Base-by-base conservation (phyloP, 2,797 vertebrate species). In the Myoxocephalus aenaeus region DNA sequence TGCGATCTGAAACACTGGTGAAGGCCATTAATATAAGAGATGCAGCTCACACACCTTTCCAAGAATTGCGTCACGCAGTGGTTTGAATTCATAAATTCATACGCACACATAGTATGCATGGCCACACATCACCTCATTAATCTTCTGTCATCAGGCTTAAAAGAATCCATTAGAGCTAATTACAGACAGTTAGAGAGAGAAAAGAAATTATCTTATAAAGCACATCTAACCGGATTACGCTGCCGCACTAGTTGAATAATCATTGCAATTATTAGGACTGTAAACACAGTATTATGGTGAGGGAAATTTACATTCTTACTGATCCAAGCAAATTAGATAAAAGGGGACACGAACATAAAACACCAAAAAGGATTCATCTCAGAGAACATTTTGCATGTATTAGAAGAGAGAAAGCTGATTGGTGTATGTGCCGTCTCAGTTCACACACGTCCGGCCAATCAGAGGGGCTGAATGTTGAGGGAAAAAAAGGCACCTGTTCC, bases 151-250 rank as follows among this genome's bases (percentile, higher is more conserved):
- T 81, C 65, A 72, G 62, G 76, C 87, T 84, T 84, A 83, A 81
- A 82, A 87, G 32, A 90, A 78, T 86, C 72, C 68, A 89, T 91
- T 89, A 89, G 58, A 63, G 70, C 68, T 86, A 87, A 88, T 89
- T 85, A 86, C 57, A 65, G 76, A 83, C 83, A 89, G 86, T 92
- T 83, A 88, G 72, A 82, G 40, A 70, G 66, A 74, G 75, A 75
- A 80, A 79, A 87, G 50, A 71, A 82, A 84, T 76, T 1, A 85
- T 79, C 70, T 66, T 73, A 70, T 71, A 73, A 79, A 73, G 76
- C 75, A 79, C 64, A 81, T 87, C 59, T 71, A 83, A 80, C 67
- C 34, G 72, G 74, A 86, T 83, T 83, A 85, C 15, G 22, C 50
- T 27, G 61, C 14, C 65, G 38, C 72, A 78, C 75, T 73, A 77